Percentiles rank a stretch among this genome's conserved stretches.
Evolutionary conservation across 2,113 vertebrate species (phyloP).

Genomic region (Oryzias celebensis): DNA sequence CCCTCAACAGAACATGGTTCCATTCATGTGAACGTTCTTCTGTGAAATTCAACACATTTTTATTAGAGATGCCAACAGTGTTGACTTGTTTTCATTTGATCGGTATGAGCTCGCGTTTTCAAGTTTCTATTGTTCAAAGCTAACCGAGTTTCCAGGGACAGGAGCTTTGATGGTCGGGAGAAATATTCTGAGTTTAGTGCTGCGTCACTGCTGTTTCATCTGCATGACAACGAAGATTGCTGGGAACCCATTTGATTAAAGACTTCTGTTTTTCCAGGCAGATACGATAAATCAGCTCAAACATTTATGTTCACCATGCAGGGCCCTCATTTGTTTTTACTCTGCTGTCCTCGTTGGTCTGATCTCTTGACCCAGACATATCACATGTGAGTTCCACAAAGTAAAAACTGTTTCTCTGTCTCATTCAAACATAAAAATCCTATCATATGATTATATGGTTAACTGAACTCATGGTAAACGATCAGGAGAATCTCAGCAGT

Average conservation of each 20-base stretch:
- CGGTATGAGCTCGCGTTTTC: background rate
- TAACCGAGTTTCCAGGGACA: background rate
- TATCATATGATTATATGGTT: constrained; percentile 23
- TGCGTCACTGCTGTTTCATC: constrained; percentile 40
- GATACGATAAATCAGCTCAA: constrained; percentile 49
- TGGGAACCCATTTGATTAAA: constrained; percentile 38
- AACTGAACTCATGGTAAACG: constrained; percentile 6
- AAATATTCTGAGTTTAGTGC: constrained; percentile 1
- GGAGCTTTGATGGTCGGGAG: background rate
- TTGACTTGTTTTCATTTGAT: constrained; percentile 1
- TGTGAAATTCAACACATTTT: background rate
- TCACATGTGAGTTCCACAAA: constrained; percentile 43
- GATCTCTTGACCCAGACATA: constrained; percentile 10
- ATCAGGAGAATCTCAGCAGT: constrained; percentile 12
- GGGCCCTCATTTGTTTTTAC: constrained; percentile 4
- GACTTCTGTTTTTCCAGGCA: constrained; percentile 41
- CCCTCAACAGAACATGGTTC: background rate
- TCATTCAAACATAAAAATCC: constrained; percentile 11
- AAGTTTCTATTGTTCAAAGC: background rate
- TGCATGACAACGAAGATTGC: constrained; percentile 58
- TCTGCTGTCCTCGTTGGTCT: constrained; percentile 15
- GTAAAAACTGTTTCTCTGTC: constrained; percentile 23
- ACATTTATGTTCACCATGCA: constrained; percentile 22
- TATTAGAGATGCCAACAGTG: background rate
- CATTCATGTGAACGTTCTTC: background rate